Percentiles rank a stretch among this genome's conserved stretches.
phyloP scores from a whole-genome alignment of 2,797 vertebrate species.

The Acridotheres tristis region DNA sequence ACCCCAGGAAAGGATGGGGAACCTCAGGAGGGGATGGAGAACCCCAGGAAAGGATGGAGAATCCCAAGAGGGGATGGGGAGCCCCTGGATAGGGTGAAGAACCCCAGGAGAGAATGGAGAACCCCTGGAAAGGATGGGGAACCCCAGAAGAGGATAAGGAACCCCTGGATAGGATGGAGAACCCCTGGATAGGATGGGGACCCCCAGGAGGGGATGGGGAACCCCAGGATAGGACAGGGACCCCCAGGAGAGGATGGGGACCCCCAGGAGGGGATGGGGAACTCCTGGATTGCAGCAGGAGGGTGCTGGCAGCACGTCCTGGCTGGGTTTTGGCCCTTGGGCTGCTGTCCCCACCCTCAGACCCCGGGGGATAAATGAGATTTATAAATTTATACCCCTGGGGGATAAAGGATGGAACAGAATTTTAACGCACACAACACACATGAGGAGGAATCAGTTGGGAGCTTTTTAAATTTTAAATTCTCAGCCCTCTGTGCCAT shows the following conservation, averaged over 20 bases:
- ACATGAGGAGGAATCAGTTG: background rate
- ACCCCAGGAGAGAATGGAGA: no score
- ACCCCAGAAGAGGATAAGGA: no score
- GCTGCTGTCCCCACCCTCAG: background rate
- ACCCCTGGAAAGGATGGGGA: no score
- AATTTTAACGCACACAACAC: rapidly evolving
- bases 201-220: background rate
- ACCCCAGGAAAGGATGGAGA: no score
- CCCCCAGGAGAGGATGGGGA: no score
- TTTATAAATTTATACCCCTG: no score
- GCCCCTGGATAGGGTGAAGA: background rate
- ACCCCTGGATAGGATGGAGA: no score
- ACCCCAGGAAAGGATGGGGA: no score
- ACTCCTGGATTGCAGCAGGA: background rate
- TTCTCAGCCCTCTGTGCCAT: background rate
- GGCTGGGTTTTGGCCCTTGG: background rate
- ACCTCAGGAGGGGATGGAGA: background rate
- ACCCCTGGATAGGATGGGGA: no score
- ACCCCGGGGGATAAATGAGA: rapidly evolving
- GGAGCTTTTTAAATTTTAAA: background rate
- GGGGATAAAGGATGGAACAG: rapidly evolving
- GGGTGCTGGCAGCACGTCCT: background rate
- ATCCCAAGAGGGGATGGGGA: no score
- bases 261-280: rapidly evolving
- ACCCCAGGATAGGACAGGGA: no score